Evolutionary conservation across 1,140 invertebrate species (phyloP), one percentile per base, ranked within the genome.

Genomic region (Dinothrombium tinctorium): DNA sequence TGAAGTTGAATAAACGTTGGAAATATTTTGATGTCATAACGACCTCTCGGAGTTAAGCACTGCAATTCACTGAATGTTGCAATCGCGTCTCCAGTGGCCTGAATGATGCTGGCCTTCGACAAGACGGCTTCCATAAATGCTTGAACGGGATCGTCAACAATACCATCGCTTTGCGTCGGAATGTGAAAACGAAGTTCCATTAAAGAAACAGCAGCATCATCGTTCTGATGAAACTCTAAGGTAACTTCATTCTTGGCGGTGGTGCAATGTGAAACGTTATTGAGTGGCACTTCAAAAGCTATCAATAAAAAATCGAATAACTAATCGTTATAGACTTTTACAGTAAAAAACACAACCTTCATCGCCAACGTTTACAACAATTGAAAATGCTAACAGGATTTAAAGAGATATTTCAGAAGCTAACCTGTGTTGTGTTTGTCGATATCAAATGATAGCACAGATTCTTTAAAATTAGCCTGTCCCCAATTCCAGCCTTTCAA

Each of bases 401-500:
- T n/a, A n/a, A n/a, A n/a, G n/a, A n/a, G n/a, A n/a, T n/a, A n/a
- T n/a, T n/a, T n/a, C n/a, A n/a, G n/a, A n/a, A n/a, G n/a, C n/a
- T n/a, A 28, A 28, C 7, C n/a, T 15, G 33, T 15, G 11, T 44
- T 74, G 42, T 76, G 70, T 40, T 73, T 72, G 12, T 83, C 80
- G 32, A 95, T 73, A 56, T 92, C 77, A 60, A 96, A 98, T 54
- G 76, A 80, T 1, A 98, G 56, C 2, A 81, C 72, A 37, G 84
- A 78, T 20, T 87, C 66, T 66, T 74, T 71, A 57, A 99, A 96
- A 50, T 86, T 79, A 9, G 82, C 81, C 1, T 77, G 79, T 35
- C 94, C 94, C 83, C 92, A 98, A 61, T 99, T 99, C 89, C 90
- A 98, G 4, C 94, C 94, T 61, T 90, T 95, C 0, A 96, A 62